Evolutionary conservation across 2,888 invertebrate genomes (phyloP).

Genomic region (Amorpha juglandis): DNA sequence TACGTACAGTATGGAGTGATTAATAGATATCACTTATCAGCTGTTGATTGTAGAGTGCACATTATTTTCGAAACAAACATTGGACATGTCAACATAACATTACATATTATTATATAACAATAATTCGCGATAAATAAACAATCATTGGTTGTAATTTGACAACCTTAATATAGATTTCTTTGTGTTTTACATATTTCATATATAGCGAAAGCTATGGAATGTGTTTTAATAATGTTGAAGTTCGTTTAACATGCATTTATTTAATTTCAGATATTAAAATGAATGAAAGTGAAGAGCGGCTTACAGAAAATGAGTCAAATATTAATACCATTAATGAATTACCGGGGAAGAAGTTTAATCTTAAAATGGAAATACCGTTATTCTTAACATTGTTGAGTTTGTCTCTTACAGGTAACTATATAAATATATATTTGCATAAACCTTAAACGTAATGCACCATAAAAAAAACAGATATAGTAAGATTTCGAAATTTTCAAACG

Average conservation of each 20-base stretch:
- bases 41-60: not conserved
- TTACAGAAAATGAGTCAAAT: conserved; percentile 51
- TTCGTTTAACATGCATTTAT: conserved; percentile 3
- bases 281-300: conserved; percentile 59
- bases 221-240: not conserved
- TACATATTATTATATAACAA: not conserved
- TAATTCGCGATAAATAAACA: not conserved
- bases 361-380: conserved; percentile 74
- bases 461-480: too few species aligned
- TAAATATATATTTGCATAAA: not conserved
- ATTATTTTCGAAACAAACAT: not conserved
- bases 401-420: conserved; percentile 62
- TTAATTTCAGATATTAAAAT: conserved; percentile 44
- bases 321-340: conserved; percentile 56
- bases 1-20: not conserved
- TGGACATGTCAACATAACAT: not conserved
- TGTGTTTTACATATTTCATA: not conserved
- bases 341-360: conserved; percentile 54
- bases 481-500: too few species aligned
- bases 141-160: too few species aligned
- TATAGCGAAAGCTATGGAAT: not conserved
- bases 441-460: too few species aligned
- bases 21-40: not conserved
- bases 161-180: not conserved
- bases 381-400: conserved; percentile 68